These are phyloP conservation scores for Leucophenga varia DNA, from an alignment of 1,140 invertebrate species.

Conservation along the genomic window DNA sequence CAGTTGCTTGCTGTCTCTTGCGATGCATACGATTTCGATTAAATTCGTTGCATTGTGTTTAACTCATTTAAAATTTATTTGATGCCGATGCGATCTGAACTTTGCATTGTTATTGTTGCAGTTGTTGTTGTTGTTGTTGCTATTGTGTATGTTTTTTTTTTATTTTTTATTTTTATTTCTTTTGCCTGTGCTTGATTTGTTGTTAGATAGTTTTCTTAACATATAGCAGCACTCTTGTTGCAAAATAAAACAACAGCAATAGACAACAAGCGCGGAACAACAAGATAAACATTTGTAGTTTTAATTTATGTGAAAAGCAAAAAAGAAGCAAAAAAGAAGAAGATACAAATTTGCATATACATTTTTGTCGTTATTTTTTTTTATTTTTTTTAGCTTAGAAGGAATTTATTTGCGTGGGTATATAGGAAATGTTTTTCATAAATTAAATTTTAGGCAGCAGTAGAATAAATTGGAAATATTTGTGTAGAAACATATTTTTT, in stretches of 20 bases:
- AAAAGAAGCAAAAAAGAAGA: slow-evolving; percentile 9
- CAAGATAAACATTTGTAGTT: slow-evolving; percentile 33
- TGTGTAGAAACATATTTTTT: too few relatives aligned
- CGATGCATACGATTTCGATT: slow-evolving; percentile 16
- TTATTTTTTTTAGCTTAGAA: too few relatives aligned
- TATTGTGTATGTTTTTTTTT: too few relatives aligned
- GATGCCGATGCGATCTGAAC: slow-evolving; percentile 30
- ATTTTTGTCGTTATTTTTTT: too few relatives aligned
- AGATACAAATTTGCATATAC: slow-evolving; percentile 24
- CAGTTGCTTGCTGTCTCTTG: slow-evolving; percentile 17
- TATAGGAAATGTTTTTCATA: too few relatives aligned
- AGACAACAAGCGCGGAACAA: not conserved
- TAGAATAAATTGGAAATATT: too few relatives aligned
- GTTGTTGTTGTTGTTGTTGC: slow-evolving; percentile 1
- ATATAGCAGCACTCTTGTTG: too few relatives aligned
- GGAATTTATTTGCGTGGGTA: too few relatives aligned
- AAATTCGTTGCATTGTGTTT: slow-evolving; percentile 47
- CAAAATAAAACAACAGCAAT: slow-evolving; percentile 2
- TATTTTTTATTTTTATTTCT: too few relatives aligned
- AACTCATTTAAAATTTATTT: slow-evolving; percentile 39
- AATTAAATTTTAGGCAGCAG: too few relatives aligned
- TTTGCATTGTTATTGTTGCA: slow-evolving; percentile 28
- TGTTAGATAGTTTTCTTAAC: too few relatives aligned
- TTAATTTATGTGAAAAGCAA: slow-evolving; percentile 43
- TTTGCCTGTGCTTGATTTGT: too few relatives aligned